Evolutionary conservation across 2,113 vertebrate species (phyloP), one percentile per base, ranked within the genome.

Genomic region (Anolis carolinensis): DNA sequence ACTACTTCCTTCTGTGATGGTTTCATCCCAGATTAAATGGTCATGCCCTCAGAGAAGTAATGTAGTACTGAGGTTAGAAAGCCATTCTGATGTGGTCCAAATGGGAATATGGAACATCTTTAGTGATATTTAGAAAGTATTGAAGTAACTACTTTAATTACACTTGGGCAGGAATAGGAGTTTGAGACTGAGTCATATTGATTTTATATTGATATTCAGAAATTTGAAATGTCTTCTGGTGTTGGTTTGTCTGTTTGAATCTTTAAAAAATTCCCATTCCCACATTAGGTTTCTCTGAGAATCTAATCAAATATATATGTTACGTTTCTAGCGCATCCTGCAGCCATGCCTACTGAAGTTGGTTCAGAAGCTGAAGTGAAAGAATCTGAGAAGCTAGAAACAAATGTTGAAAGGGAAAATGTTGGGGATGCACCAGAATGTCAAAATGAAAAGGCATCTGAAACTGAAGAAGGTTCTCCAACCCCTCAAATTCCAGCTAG

Each of bases 321-420:
- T 95, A 25, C 85, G 77, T 76, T 94, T 94, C 44, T 93, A 99
- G 98, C 88, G 85, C 96, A 93, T 96, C 77, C 87, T 91, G 93
- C 95, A 89, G 96, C 95, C 94, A 99, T 99, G 99, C 98, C 98
- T 87, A 99, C 98, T 93, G 98, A 99, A 96, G 97, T 94, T 82
- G 97, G 96, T 88, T 96, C 97, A 74, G 95, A 97, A 73, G 96
- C 97, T 0, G 98, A 99, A 95, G 97, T 99, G 91, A 99, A 98
- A 95, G 97, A 97, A 85, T 94, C 96, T 44, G 95, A 95, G 78
- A 93, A 95, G 34, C 44, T 94, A n/a, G 95, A 82, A 84, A 59
- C 92, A 91, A 95, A 94, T 18, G 84, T 91, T 83, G 52, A 87
- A 82, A 95, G 95, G 84, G 94, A 92, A 48, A 96, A 96, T 7